Evolutionary conservation across 2,888 invertebrate species (phyloP).

Genomic region (Cephus nigrinus): DNA sequence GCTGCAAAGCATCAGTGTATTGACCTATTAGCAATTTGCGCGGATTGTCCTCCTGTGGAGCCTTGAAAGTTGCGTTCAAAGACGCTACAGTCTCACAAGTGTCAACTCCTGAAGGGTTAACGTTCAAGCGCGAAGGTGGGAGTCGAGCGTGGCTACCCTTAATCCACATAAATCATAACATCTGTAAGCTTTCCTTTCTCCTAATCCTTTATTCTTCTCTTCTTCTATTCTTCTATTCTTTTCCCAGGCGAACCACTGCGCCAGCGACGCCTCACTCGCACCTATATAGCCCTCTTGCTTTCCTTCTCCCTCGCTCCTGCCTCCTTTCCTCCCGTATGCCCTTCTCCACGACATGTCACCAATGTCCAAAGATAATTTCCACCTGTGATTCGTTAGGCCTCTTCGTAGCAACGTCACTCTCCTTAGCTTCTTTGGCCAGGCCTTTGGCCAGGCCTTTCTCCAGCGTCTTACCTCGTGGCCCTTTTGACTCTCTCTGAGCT

Average conservation of each 20-base stretch:
- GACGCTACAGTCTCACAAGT: background rate
- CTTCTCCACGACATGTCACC: conserved; percentile 3
- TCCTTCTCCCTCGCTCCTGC: background rate
- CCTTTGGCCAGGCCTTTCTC: too few relatives aligned
- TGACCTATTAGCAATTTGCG: too few relatives aligned
- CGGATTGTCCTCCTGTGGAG: too few relatives aligned
- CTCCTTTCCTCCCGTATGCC: background rate
- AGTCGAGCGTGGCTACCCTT: conserved; percentile 33
- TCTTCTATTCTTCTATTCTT: conserved; percentile 34
- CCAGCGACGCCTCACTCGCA: conserved; percentile 61
- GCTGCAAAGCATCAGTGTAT: too few relatives aligned
- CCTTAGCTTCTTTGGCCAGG: too few relatives aligned
- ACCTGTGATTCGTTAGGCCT: conserved; percentile 58
- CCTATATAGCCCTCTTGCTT: background rate
- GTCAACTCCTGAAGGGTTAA: too few relatives aligned
- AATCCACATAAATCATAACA: conserved; percentile 49
- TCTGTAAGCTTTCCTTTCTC: conserved; percentile 45
- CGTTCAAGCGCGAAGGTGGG: too few relatives aligned
- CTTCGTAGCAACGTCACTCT: conserved; percentile 35
- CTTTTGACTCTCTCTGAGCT: too few relatives aligned
- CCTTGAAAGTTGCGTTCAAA: background rate
- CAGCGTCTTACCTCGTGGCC: too few relatives aligned
- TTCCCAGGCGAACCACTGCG: conserved; percentile 66
- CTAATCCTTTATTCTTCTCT: conserved; percentile 15
- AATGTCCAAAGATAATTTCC: conserved; percentile 59